Base-by-base conservation (phyloP, 2,113 vertebrate genomes). In the Hemicordylus capensis region DNA sequence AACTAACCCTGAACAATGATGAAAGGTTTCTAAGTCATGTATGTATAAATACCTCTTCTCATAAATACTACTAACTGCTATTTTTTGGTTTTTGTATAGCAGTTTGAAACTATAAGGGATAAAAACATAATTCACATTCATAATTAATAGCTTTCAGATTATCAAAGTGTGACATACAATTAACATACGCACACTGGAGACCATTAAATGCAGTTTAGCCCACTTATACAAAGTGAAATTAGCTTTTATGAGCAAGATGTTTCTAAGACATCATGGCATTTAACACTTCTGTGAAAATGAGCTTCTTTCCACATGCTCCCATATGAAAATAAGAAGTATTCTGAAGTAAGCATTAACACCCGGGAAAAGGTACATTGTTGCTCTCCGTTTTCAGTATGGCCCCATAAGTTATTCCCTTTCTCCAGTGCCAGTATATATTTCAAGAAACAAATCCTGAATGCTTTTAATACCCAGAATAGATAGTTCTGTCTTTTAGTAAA, bases 181-280 rank as follows among this genome's bases (percentile, higher is more conserved):
- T 44, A 76, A 54, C 61, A 86, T 24, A 82, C 46, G 56, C 28
- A 20, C 39, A 82, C 37, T 46, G 61, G 28, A 82, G 67, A 42
- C 54, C 26, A 44, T 72, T 73, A 73, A 73, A 82, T n/a, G 37
- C 48, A 58, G 14, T 80, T 81, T 79, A 85, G 46, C 15, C 61
- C 12, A 69, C 76, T 87, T 84, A 76, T 81, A 87, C 69, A 69
- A 46, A 72, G 39, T 17, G 44, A 63, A 73, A 85, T 72, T 46
- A 78, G 31, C 56, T 70, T 48, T 58, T 58, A 54, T 48, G 66
- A 20, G 85, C 22, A 66, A 81, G 22, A 75, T 78, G 26, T 59
- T 39, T 67, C 42, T 76, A 48, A 79, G 54, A 72, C 42, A 79
- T 17, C 54, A 59, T 4, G 54, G 28, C 37, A 69, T 37, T 48